These are phyloP conservation scores for Pempheris klunzingeri DNA, from an alignment of 2,797 vertebrate genomes.

Conservation along the genomic window DNA sequence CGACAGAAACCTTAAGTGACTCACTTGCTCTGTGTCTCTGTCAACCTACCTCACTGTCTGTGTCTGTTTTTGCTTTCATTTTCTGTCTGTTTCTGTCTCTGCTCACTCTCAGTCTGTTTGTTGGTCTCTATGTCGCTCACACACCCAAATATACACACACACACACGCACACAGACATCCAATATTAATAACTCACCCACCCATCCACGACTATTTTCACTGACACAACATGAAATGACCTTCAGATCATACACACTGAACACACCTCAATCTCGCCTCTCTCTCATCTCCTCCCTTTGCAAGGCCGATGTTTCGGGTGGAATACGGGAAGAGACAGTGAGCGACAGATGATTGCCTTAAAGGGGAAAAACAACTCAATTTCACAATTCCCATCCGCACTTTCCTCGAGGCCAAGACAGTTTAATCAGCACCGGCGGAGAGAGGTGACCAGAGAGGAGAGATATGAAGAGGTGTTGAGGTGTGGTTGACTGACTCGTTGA, in stretches of 20 bases:
- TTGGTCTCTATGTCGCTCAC: slow-evolving; percentile 43
- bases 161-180: slow-evolving; percentile 23
- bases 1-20: slow-evolving; percentile 62
- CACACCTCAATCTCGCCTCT: slow-evolving; percentile 36
- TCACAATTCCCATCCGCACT: slow-evolving; percentile 29
- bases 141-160: slow-evolving; percentile 11
- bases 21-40: slow-evolving; percentile 56
- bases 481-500: slow-evolving; percentile 29
- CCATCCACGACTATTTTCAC: slow-evolving; percentile 42
- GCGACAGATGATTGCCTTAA: slow-evolving; percentile 45
- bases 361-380: slow-evolving; percentile 46
- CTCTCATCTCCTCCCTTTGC: slow-evolving; percentile 31
- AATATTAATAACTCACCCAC: slow-evolving; percentile 60
- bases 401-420: slow-evolving; percentile 42
- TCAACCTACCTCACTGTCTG: slow-evolving; percentile 38
- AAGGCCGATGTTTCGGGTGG: slow-evolving; percentile 20
- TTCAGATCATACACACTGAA: slow-evolving; percentile 57
- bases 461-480: slow-evolving; percentile 20
- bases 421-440: slow-evolving; percentile 56
- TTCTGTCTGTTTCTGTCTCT: slow-evolving; percentile 15
- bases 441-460: slow-evolving; percentile 18
- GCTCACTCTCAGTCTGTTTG: slow-evolving; percentile 35
- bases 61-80: background rate
- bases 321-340: slow-evolving; percentile 16
- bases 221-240: slow-evolving; percentile 69